phyloP scores from a whole-genome alignment of 2,113 vertebrate genomes.

The Ochotona curzoniae region DNA sequence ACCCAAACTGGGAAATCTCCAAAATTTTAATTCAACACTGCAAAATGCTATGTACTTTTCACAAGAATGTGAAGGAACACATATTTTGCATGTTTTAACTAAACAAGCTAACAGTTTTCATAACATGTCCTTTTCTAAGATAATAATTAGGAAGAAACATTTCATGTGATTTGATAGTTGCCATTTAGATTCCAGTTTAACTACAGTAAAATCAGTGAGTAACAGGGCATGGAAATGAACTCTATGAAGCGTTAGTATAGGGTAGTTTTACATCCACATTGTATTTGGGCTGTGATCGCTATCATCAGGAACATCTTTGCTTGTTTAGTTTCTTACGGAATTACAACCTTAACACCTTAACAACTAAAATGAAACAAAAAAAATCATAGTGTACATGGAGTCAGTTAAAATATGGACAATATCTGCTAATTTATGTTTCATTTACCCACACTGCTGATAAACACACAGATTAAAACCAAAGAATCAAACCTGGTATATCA shows the following conservation, averaged over 20 bases:
- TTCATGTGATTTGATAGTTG: slow-evolving; percentile 47
- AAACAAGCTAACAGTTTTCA: slow-evolving; percentile 68
- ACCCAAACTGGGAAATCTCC: slow-evolving; percentile 19
- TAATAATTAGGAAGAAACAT: slow-evolving; percentile 59
- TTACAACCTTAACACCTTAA: slow-evolving; percentile 34
- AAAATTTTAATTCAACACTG: not conserved
- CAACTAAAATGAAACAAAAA: slow-evolving; percentile 54
- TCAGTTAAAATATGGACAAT: not conserved
- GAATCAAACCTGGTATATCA: not conserved
- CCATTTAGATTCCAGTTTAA: slow-evolving; percentile 60
- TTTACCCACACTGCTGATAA: accelerated
- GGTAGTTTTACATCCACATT: slow-evolving; percentile 27
- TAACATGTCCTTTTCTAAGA: slow-evolving; percentile 62
- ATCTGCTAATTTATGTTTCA: not conserved
- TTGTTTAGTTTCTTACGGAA: not conserved
- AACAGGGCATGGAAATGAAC: slow-evolving; percentile 39
- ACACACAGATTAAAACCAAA: not conserved
- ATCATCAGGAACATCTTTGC: not conserved
- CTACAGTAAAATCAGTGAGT: slow-evolving; percentile 61
- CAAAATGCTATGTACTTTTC: not conserved
- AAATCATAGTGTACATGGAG: not conserved
- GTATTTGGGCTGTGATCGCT: not conserved
- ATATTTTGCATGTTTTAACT: slow-evolving; percentile 57
- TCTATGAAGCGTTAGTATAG: slow-evolving; percentile 24
- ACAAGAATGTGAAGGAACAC: not conserved